Evolutionary conservation across 2,797 vertebrate species (phyloP), one percentile per base, ranked within the genome.

Genomic region (Crax fasciolata): DNA sequence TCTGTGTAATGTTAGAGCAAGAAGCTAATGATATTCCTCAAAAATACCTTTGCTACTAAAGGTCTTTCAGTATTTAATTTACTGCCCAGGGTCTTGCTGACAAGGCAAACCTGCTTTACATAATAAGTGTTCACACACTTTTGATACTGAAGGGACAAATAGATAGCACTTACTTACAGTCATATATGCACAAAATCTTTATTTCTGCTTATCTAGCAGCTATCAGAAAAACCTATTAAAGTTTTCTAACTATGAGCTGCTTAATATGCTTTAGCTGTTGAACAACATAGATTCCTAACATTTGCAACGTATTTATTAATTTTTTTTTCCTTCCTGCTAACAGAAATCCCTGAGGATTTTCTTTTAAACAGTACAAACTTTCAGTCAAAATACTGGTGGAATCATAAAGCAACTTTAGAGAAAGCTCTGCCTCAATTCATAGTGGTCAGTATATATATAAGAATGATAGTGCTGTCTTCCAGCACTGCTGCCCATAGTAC

Each of bases 391-490:
- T 32, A 25, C 0, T 35, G 21, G 44, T 10, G 39, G 54, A 84
- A 93, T 25, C 68, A 62, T 77, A 80, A 80, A 87, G 62, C 35
- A 80, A 66, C 63, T 81, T 92, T 61, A 89, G 78, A 81, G 90
- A 73, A 75, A 79, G 21, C 24, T 73, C 79, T 77, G 58, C 19
- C 83, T 85, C 55, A 82, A 87, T 96, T 97, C 86, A 88, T 51
- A 93, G 72, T n/a, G 5, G 76, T 52, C 55, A n/a, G 84, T 83
- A 83, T 91, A 93, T 43, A 92, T 90, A 96, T 95, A 94, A 97
- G 95, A 95, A 97, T 94, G 95, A 92, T 94, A 96, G 92, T 78
- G 90, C 89, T 97, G 91, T 93, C 93, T 95, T 96, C 95, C 90
- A 94, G 86, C 95, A 72, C 91, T 93, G 96, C 96, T 97, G 87